These are phyloP conservation scores for Lepidocyrtinus sp. DNA, from an alignment of 2,888 invertebrate genomes.

Conservation along the genomic window DNA sequence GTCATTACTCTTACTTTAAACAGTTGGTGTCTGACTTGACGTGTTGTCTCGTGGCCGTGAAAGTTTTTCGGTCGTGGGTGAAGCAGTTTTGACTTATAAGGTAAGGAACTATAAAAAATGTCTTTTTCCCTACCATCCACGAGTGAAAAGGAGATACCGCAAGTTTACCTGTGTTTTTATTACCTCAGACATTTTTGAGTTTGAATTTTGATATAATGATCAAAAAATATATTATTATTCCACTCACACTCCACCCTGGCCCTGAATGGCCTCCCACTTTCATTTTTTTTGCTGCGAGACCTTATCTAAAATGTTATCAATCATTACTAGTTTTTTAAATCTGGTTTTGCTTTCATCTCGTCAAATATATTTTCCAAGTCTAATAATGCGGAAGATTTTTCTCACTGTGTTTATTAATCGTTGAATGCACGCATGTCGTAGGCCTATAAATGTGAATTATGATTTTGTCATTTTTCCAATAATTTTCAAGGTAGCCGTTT, in stretches of 20 bases:
- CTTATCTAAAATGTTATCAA: background rate
- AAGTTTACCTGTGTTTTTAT: background rate
- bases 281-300: background rate
- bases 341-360: background rate
- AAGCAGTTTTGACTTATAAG: background rate
- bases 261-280: background rate
- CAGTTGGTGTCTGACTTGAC: background rate
- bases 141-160: too few relatives aligned
- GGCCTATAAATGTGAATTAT: background rate
- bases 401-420: background rate
- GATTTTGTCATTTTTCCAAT: background rate
- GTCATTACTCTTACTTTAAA: conserved; percentile 4
- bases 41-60: background rate
- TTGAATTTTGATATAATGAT: background rate
- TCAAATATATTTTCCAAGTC: background rate
- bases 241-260: background rate
- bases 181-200: background rate
- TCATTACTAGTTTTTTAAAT: background rate
- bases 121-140: background rate
- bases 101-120: background rate
- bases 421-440: background rate
- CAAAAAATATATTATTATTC: too few relatives aligned
- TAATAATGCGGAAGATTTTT: background rate
- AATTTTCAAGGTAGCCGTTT: background rate
- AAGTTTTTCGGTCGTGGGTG: conserved; percentile 27